Base-by-base conservation (phyloP, 2,113 vertebrate genomes). In the Gasterosteus aculeatus region DNA sequence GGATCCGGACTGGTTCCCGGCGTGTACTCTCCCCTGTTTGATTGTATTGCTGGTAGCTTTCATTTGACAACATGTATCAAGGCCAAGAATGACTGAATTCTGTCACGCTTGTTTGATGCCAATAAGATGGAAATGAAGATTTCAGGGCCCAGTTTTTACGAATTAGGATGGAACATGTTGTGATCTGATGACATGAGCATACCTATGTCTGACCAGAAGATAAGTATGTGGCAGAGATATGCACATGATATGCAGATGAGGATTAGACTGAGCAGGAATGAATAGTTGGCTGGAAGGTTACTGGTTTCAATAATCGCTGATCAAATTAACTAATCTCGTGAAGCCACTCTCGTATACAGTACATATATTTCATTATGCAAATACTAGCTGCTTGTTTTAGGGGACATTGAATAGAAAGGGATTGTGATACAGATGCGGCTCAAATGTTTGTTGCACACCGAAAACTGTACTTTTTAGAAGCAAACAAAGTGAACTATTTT, bases 1-100 rank as follows among this genome's bases (percentile, higher is more conserved):
- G 54, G 75, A 70, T 72, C 62, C 77, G 78, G 64, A 57, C 71
- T 58, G 58, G 46, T 57, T 72, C 60, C 59, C 72, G 69, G 64
- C 75, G 82, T 69, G 67, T 53, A 42, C 51, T 80, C 71, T 70
- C 72, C 67, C 82, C 66, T 64, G 69, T 87, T 61, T 69, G 59
- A 66, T 75, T 78, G 56, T 63, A 26, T 49, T 58, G 70, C 61
- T 70, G 54, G 75, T 77, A 63, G 60, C 22, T 69, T 74, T 75
- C 56, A 76, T 51, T 65, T 60, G 69, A 81, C 46, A 42, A 59
- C 35, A 77, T 67, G 35, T 54, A 69, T 79, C 57, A 72, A 56
- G 64, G 31, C 73, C 47, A 18, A 63, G 44, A 75, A 49, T 29
- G 49, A 76, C 26, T 19, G 71, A 41, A 22, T 47, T 76, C n/a